Evolutionary conservation across 2,888 invertebrate species (phyloP).

Genomic region (Tetragnatha montana): DNA sequence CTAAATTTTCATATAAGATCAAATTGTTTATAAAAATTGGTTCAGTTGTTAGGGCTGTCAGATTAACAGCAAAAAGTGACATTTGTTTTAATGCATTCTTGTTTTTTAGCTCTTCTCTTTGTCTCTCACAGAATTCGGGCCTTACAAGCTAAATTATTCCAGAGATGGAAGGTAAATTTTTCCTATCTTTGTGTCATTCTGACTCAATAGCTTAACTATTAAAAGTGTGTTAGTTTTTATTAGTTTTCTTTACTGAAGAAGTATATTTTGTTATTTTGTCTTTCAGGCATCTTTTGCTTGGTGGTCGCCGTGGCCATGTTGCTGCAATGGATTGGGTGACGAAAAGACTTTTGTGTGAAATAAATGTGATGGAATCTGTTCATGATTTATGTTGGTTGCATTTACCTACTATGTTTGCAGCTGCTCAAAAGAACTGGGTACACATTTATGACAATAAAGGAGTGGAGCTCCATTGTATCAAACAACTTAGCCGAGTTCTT

Average conservation of each 20-base stretch:
- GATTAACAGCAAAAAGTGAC: too few relatives aligned
- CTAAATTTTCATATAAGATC: too few relatives aligned
- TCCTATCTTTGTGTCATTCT: not conserved
- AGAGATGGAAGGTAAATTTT: slow-evolving; percentile 72
- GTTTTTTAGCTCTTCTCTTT: slow-evolving; percentile 35
- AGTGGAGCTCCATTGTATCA: slow-evolving; percentile 96
- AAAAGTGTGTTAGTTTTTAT: too few relatives aligned
- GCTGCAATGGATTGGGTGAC: slow-evolving; percentile 99
- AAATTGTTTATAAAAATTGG: too few relatives aligned
- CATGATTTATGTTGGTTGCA: slow-evolving; percentile 87
- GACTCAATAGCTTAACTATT: not conserved
- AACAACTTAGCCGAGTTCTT: slow-evolving; percentile 86
- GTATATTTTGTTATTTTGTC: not conserved
- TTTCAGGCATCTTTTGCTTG: slow-evolving; percentile 84
- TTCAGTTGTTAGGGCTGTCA: too few relatives aligned
- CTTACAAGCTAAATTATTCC: slow-evolving; percentile 72
- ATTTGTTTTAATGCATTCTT: too few relatives aligned
- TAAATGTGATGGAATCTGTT: slow-evolving; percentile 97
- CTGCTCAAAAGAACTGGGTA: slow-evolving; percentile 96
- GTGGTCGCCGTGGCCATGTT: slow-evolving; percentile 92
- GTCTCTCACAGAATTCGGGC: slow-evolving; percentile 71
- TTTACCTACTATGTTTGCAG: slow-evolving; percentile 97
- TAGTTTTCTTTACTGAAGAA: too few relatives aligned
- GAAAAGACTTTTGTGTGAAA: slow-evolving; percentile 94
- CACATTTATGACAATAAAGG: slow-evolving; percentile 98